Evolutionary conservation across 2,888 invertebrate species (phyloP), one percentile per base, ranked within the genome.

Genomic region (Tuta absoluta): DNA sequence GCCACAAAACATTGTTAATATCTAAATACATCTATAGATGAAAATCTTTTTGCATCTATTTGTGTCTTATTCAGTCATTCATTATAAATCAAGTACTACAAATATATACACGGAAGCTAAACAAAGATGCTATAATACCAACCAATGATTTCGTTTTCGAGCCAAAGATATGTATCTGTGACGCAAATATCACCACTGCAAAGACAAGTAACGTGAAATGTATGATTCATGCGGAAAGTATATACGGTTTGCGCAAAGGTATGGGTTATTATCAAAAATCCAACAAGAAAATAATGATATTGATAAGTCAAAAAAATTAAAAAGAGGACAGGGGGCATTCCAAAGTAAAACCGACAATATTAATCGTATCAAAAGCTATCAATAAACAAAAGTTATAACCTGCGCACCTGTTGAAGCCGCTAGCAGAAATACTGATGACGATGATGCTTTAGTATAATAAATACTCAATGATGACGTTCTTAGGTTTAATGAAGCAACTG

Each of bases 41-140:
- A 57, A 56, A 72, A 71, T 65, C 71, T 68, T 21, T 21, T 37
- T 62, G 70, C 68, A 66, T 75, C 73, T 75, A 80, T 81, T 75
- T 76, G 73, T 74, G 73, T 67, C 74, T 69, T 72, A 70, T 69
- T 65, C 69, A 73, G 78, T 73, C 72, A 76, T 75, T 73, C 72
- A 76, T 75, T 73, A 78, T 76, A 77, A 77, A 80, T 79, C 73
- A 78, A 71, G 71, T 66, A 59, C 60, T 73, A 68, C 72, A 63
- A 72, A 75, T 80, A 76, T 81, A 82, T 76, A 72, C 78, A 74
- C 76, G 77, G 78, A 83, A 84, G 74, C 77, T 74, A 81, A 81
- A 83, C 77, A 83, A 82, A 79, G 75, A 77, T 79, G 79, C 78
- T 87, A 83, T 82, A 81, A 79, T 85, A 82, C 68, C 73, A 66